Base-by-base conservation (phyloP, 2,113 vertebrate species). In the Ahaetulla prasina region DNA sequence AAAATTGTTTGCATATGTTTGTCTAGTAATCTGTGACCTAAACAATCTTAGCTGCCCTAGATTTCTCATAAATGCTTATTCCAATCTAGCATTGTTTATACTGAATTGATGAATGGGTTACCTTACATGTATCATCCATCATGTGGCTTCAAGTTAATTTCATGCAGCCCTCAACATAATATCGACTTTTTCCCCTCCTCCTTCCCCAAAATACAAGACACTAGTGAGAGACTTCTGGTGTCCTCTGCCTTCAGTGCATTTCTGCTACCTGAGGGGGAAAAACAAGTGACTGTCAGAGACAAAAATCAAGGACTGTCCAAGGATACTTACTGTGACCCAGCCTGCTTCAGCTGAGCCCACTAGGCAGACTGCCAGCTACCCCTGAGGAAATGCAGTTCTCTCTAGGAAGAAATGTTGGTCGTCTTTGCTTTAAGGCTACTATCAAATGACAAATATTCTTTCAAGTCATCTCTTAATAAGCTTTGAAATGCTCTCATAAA, bases 81-180 rank as follows among this genome's bases (percentile, higher is more conserved):
- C 49, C 35, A 89, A 0, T 55, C 30, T 47, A 91, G 53, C 45
- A 16, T 16, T 85, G 63, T 53, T 87, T 86, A 89, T 86, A 49
- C 45, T 92, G 53, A 91, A 68, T 49, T 93, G 92, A 89, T 88
- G 49, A 43, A 74, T 63, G n/a, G 54, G 80, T 92, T 53, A 91
- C 27, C 80, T 92, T 87, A 53, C n/a, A 43, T 43, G 74, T 53
- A 80, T 80, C 74, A 80, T 80, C 74, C 74, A 80, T 80, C 74
- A 80, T 80, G 35, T 80, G 74, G 74, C 74, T 80, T 80, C 74
- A 80, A 8, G 74, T 20, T 80, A 80, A 80, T 80, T 80, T 80
- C 35, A 80, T 80, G 74, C 74, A 80, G 74, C 74, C 74, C 74
- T 80, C 35, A 80, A 80, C 74, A 39, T 80, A 39, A 80, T 80